Evolutionary conservation across 2,888 invertebrate genomes (phyloP).

Genomic region (Amphimallon solstitiale): DNA sequence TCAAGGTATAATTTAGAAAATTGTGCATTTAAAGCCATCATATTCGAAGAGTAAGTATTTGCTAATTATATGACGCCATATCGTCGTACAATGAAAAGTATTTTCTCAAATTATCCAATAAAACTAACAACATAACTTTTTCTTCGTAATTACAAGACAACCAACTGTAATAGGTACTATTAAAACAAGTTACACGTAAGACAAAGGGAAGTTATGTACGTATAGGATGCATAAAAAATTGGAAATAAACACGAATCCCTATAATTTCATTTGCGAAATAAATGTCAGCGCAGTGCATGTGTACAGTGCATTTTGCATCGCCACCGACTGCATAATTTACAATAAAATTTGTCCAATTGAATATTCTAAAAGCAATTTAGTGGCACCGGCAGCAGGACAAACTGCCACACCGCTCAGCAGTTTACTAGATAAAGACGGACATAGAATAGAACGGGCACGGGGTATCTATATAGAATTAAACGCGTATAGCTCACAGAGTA

Average conservation of each 20-base stretch:
- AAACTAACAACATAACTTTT: neutral
- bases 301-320: conserved; percentile 5
- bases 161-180: neutral
- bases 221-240: neutral
- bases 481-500: conserved; percentile 22
- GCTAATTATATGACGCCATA: neutral
- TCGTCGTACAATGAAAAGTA: neutral
- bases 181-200: conserved; percentile 25
- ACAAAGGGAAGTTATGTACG: neutral
- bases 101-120: conserved; percentile 17
- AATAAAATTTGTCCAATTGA: conserved; percentile 29
- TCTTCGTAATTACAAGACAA: conserved; percentile 16
- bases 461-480: conserved; percentile 13
- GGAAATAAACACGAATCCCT: neutral
- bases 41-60: conserved; percentile 1
- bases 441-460: neutral
- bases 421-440: neutral
- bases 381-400: neutral
- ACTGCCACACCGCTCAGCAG: neutral
- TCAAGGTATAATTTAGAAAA: conserved; percentile 7
- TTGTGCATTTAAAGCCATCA: neutral
- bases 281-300: conserved; percentile 14
- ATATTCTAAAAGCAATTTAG: conserved; percentile 33
- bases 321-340: conserved; percentile 15
- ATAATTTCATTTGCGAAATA: neutral